phyloP scores from a whole-genome alignment of 1,140 invertebrate genomes.

The Tenebrio molitor region DNA sequence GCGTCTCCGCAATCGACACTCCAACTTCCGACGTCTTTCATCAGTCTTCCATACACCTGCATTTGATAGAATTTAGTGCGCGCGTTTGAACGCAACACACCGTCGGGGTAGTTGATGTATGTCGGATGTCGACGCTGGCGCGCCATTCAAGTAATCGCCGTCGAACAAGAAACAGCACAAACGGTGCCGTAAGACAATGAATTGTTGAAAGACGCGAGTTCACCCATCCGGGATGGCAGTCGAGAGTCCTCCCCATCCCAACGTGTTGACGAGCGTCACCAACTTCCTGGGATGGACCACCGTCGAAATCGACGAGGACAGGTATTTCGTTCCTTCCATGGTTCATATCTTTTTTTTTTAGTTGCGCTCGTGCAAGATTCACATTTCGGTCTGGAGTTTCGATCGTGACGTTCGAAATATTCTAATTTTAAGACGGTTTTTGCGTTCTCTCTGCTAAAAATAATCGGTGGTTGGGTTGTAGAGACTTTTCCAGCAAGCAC shows the following conservation, averaged over 20 bases:
- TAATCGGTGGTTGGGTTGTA: not conserved
- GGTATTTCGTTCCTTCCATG: not conserved
- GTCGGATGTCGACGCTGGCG: conserved; percentile 34
- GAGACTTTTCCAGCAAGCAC: not conserved
- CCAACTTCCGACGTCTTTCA: not conserved
- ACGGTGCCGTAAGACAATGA: not conserved
- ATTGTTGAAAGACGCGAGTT: conserved; percentile 22
- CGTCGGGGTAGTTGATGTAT: conserved; percentile 14
- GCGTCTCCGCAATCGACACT: not conserved
- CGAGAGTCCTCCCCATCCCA: conserved; percentile 15
- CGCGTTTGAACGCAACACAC: conserved; percentile 25
- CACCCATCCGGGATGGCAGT: conserved; percentile 21
- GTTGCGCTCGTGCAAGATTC: too few relatives aligned
- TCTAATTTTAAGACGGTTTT: not conserved
- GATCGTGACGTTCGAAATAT: not conserved
- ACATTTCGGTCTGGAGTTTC: too few relatives aligned
- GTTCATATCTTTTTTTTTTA: not conserved
- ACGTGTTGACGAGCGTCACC: conserved; percentile 55
- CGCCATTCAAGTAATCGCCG: conserved; percentile 1
- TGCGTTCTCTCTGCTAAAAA: not conserved
- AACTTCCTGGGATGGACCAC: conserved; percentile 54
- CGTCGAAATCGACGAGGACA: conserved; percentile 52
- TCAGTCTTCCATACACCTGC: not conserved
- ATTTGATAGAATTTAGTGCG: conserved; percentile 3
- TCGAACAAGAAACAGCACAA: conserved; percentile 5